Conservation (phyloP, 2,888 invertebrate genomes). For the Notocelia uddmanniana region DNA sequence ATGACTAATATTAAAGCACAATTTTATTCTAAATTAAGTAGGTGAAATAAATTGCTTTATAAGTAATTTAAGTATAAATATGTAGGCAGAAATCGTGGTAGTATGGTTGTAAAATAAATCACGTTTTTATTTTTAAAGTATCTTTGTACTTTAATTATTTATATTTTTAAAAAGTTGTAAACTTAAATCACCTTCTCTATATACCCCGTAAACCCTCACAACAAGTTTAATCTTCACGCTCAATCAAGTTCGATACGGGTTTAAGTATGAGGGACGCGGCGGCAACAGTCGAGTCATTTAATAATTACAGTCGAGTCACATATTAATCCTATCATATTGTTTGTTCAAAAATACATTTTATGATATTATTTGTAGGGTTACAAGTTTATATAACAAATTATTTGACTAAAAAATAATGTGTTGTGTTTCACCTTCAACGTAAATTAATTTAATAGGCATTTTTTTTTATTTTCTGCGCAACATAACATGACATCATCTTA, state of each 20-base stretch:
- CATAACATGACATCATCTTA: slow-evolving; percentile 50
- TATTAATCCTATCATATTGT: too few relatives aligned
- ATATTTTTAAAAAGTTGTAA: too few relatives aligned
- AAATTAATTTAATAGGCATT: too few relatives aligned
- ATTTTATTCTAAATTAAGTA: background rate
- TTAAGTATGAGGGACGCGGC: background rate
- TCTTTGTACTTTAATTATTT: too few relatives aligned
- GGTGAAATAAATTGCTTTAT: background rate
- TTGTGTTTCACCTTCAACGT: background rate
- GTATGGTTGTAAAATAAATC: background rate
- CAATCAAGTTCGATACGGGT: background rate
- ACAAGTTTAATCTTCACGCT: too few relatives aligned
- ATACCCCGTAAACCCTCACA: slow-evolving; percentile 4
- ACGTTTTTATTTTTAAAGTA: too few relatives aligned
- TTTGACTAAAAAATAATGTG: too few relatives aligned
- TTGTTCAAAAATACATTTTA: too few relatives aligned
- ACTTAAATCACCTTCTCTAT: background rate
- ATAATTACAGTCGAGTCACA: too few relatives aligned
- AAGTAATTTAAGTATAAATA: background rate
- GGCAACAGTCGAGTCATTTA: background rate
- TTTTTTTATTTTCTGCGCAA: slow-evolving; percentile 20
- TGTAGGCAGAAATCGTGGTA: background rate
- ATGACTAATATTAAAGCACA: slow-evolving; percentile 25
- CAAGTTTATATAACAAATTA: too few relatives aligned
- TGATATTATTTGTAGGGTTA: too few relatives aligned